Percentiles rank a stretch among this genome's conserved stretches.
These are phyloP conservation scores for Ranitomeya imitator DNA, from an alignment of 2,113 vertebrate species.

Conservation along the genomic window DNA sequence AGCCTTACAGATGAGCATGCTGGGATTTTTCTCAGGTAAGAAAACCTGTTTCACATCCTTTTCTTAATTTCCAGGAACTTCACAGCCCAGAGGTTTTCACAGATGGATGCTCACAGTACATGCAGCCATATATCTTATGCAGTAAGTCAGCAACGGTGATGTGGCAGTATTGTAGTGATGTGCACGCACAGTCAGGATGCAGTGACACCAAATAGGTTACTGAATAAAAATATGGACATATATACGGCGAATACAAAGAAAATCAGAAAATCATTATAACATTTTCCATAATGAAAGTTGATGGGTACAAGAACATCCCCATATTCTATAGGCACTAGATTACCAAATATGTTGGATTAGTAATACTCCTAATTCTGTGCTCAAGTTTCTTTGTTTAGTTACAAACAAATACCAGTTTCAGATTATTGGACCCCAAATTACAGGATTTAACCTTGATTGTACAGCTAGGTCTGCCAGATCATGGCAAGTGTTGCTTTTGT, in stretches of 20 bases:
- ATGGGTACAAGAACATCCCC: too few species aligned
- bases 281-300: too few species aligned
- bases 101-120: conserved; percentile 14
- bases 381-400: neutral
- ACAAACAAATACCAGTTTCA: neutral
- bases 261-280: too few species aligned
- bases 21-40: neutral
- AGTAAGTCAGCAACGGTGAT: neutral
- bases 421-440: neutral
- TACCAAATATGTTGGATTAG: neutral
- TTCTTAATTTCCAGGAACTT: conserved; percentile 17
- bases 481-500: neutral
- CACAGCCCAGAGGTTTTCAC: neutral
- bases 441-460: neutral
- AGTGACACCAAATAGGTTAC: neutral
- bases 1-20: neutral
- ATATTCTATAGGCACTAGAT: neutral
- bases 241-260: neutral
- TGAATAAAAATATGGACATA: neutral
- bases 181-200: neutral
- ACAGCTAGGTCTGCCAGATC: neutral
- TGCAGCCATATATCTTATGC: neutral
- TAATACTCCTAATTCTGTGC: neutral
- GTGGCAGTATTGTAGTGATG: neutral
- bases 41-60: conserved; percentile 12